Evolutionary conservation across 1,140 invertebrate species (phyloP), one percentile per base, ranked within the genome.

Genomic region (Homalodisca vitripennis): DNA sequence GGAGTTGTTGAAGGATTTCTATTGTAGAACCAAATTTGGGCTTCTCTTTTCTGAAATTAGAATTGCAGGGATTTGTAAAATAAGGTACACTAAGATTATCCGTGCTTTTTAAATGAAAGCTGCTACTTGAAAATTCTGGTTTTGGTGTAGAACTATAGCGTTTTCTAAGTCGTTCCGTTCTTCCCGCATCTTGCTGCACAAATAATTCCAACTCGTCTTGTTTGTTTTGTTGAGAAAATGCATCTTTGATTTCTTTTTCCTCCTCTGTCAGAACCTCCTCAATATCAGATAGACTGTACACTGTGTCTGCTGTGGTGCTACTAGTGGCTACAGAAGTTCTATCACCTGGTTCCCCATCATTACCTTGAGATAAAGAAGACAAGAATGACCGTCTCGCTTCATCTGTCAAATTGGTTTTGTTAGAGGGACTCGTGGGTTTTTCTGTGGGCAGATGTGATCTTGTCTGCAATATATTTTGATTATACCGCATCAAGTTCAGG

Each of bases 151-250:
- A 71, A 57, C 63, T 73, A 72, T 86, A 94, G n/a, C 92, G 84
- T 73, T 92, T 89, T 70, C 90, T 87, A 1, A 94, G 85, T 31
- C 92, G 81, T 74, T 95, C 92, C 0, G 91, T 92, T 31, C 93
- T 80, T 12, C 88, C 85, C 0, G 89, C 89, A 72, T 93, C 90
- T 60, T 92, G 91, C 71, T 93, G 88, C 0, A 93, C 92, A 75
- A 95, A 95, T 22, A 89, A 87, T 0, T 89, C 87, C 29, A 95
- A 79, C 65, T 94, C 92, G 73, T 95, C 93, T 48, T 87, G 80
- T 32, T 81, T 79, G 32, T 82, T 78, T 34, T 81, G 80, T 22
- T 80, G 82, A n/a, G 82, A 82, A 0, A 90, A 92, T 0, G 91
- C 91, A 46, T 87, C 89, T 12, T 92, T 76, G 0, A 87, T 84